Percentiles rank a stretch among this genome's conserved stretches.
Evolutionary conservation across 2,888 invertebrate genomes (phyloP).

Genomic region (Agrochola circellaris): DNA sequence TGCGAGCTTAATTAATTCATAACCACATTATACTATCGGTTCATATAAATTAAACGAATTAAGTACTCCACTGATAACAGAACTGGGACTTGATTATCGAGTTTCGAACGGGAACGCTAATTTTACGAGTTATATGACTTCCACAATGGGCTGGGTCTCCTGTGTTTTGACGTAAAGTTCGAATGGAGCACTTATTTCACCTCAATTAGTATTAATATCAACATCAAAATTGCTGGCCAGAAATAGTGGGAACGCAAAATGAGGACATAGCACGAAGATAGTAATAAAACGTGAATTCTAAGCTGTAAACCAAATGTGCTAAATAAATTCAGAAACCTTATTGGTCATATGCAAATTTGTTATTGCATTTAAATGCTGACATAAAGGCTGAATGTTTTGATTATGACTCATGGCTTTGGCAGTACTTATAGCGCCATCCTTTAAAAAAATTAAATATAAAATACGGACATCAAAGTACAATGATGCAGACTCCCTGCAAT

Average conservation of each 20-base stretch:
- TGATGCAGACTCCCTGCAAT: conserved; percentile 42
- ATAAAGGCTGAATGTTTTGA: conserved; percentile 41
- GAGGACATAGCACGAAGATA: conserved; percentile 40
- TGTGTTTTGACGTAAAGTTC: conserved; percentile 59
- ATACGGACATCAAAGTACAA: conserved; percentile 55
- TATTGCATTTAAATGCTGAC: conserved; percentile 49
- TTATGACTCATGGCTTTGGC: conserved; percentile 47
- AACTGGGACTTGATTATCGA: conserved; percentile 69
- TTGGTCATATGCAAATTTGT: conserved; percentile 44
- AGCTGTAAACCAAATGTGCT: conserved; percentile 46
- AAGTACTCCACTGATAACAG: conserved; percentile 72
- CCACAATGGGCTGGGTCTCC: conserved; percentile 57
- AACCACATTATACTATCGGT: conserved; percentile 72
- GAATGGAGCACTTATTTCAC: conserved; percentile 50
- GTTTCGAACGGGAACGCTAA: conserved; percentile 66
- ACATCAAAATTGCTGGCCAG: conserved; percentile 38
- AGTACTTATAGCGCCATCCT: background rate
- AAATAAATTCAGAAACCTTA: conserved; percentile 48
- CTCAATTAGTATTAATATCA: conserved; percentile 58
- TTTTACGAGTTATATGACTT: conserved; percentile 59
- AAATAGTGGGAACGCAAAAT: conserved; percentile 43
- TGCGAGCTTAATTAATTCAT: conserved; percentile 78
- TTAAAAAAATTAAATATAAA: conserved; percentile 40
- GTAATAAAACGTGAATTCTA: conserved; percentile 40
- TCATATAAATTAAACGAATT: conserved; percentile 76